Evolutionary conservation across 2,113 vertebrate species (phyloP).

Genomic region (Megaptera novaeangliae): DNA sequence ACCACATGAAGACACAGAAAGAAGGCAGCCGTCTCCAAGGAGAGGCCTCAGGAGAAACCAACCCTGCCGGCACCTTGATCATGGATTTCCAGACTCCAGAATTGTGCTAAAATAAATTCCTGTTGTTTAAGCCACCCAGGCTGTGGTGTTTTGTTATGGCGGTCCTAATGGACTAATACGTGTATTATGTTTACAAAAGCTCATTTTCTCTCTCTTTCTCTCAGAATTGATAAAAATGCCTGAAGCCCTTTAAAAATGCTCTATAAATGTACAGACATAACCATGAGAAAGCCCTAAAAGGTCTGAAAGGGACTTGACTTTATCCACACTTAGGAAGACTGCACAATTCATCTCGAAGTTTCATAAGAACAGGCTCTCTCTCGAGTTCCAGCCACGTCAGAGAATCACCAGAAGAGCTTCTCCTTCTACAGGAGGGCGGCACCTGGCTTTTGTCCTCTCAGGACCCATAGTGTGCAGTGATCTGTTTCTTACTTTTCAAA

Average conservation of each 20-base stretch:
- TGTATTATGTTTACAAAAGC: neutral
- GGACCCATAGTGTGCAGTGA: neutral
- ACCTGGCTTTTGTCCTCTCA: neutral
- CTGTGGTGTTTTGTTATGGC: neutral
- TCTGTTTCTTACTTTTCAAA: constrained; percentile 2
- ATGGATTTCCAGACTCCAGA: neutral
- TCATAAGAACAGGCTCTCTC: neutral
- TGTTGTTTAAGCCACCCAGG: neutral
- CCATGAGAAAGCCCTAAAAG: neutral
- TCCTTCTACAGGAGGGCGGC: neutral
- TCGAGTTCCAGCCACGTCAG: neutral
- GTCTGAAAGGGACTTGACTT: neutral
- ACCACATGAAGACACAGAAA: rapidly evolving
- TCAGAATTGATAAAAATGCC: constrained; percentile 5
- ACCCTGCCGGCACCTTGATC: neutral
- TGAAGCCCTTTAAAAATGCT: neutral
- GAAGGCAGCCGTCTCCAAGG: neutral
- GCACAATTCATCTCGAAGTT: neutral
- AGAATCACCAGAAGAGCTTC: neutral
- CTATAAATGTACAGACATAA: neutral
- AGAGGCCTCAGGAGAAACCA: neutral
- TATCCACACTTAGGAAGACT: neutral
- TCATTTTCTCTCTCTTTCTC: neutral
- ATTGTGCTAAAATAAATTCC: neutral
- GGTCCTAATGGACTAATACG: neutral